phyloP scores from a whole-genome alignment of 2,888 invertebrate genomes.

The Blera fallax region DNA sequence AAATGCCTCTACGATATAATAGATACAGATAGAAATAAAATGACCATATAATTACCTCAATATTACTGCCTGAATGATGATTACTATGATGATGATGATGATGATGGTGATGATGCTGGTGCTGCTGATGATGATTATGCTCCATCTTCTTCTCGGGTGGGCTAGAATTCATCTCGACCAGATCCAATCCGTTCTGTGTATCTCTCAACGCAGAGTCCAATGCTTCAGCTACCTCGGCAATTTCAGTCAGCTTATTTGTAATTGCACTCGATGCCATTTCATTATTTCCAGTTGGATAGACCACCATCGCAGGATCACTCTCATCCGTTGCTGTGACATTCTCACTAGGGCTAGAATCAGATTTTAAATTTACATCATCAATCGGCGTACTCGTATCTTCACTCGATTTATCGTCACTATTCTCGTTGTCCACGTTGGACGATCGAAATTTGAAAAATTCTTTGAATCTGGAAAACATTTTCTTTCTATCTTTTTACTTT shows the following conservation, averaged over 20 bases:
- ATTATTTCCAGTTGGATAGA: conserved; percentile 82
- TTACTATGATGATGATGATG: conserved; percentile 30
- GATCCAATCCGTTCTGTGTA: conserved; percentile 79
- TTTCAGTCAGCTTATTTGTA: conserved; percentile 85
- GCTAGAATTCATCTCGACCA: conserved; percentile 73
- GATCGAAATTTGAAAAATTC: conserved; percentile 78
- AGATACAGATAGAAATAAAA: neutral
- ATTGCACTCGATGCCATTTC: conserved; percentile 86
- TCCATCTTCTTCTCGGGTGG: conserved; percentile 77
- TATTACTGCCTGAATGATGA: conserved; percentile 63
- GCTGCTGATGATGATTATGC: conserved; percentile 49
- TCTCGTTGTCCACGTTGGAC: conserved; percentile 48
- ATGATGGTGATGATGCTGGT: conserved; percentile 25
- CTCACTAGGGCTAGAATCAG: conserved; percentile 44
- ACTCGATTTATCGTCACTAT: conserved; percentile 35
- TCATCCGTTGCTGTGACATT: conserved; percentile 8
- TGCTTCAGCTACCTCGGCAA: conserved; percentile 86
- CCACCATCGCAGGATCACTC: conserved; percentile 67
- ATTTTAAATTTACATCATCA: conserved; percentile 54
- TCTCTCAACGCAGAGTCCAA: conserved; percentile 84
- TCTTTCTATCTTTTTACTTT: neutral
- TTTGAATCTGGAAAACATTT: conserved; percentile 80
- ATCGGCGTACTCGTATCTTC: neutral
- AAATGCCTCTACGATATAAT: too few relatives aligned
- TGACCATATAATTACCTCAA: conserved; percentile 73